Evolutionary conservation across 1,140 invertebrate genomes (phyloP), one percentile per base, ranked within the genome.

Genomic region (Ridgeia piscesae): DNA sequence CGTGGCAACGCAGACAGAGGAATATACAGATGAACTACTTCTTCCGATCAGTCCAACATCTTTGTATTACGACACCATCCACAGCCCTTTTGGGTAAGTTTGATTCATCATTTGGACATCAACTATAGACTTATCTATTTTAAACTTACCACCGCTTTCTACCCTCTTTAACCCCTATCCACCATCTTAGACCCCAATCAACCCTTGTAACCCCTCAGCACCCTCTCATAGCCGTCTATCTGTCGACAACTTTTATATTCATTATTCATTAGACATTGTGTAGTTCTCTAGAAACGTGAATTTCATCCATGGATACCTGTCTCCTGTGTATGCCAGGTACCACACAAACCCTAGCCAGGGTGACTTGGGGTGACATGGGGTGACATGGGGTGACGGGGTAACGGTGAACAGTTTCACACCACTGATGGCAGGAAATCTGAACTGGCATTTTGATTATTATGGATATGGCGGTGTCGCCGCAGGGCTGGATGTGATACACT

Each of bases 1-100:
- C 34, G 95, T 95, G 93, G 94, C 94, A 92, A 96, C 95, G 89
- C 95, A 96, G 92, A 96, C 95, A 35, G 95, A 95, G 77, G 95
- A 96, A 93, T 95, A 95, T 92, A 95, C 95, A 31, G 92, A 93
- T 21, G 34, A 89, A 92, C 48, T 89, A 58, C 33, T 93, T 77
- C 93, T 96, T 95, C 93, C 94, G 94, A 77, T 77, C 14, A 77
- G 58, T 77, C 58, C 58, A 21, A 77, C 58, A 21, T 77, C 58
- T 0, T 77, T 31, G 27, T 77, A 31, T 77, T 77, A 77, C 58
- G 58, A 77, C 27, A 77, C 14, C 27, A 31, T 77, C 27, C 58
- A 77, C 58, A 1, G 58, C 58, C 58, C 58, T 77, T 77, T 77
- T 77, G 58, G 58, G 58, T 77, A 77, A 77, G 58, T 77, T 77